These are phyloP conservation scores for Graphium colonna DNA, from an alignment of 2,888 invertebrate species.

Conservation along the genomic window DNA sequence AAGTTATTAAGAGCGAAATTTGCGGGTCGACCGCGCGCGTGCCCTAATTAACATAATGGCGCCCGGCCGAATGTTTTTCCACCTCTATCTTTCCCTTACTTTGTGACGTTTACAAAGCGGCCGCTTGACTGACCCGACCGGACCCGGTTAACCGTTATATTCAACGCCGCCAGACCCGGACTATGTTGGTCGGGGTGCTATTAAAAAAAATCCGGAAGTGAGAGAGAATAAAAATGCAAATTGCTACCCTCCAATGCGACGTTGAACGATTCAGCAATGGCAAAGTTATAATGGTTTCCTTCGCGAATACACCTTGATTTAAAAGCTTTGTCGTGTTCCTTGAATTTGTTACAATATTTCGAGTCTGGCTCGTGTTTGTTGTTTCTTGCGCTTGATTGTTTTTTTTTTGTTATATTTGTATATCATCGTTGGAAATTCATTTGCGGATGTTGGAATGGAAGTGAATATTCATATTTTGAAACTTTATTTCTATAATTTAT, in stretches of 20 bases:
- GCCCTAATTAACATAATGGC: constrained; percentile 55
- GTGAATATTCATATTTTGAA: too few relatives aligned
- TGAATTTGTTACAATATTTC: too few relatives aligned
- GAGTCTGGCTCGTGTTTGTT: neutral
- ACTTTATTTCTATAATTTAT: too few relatives aligned
- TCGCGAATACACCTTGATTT: constrained; percentile 6
- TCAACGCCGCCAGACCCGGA: constrained; percentile 24
- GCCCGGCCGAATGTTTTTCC: constrained; percentile 48
- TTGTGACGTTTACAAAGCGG: constrained; percentile 44
- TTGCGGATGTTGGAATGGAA: too few relatives aligned
- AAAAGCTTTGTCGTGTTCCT: constrained; percentile 15
- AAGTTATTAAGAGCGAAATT: constrained; percentile 27
- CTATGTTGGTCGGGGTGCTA: constrained; percentile 4
- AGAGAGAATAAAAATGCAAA: constrained; percentile 13
- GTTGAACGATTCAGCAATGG: constrained; percentile 13
- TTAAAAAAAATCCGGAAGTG: neutral
- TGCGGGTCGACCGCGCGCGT: constrained; percentile 26
- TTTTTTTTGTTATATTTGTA: neutral
- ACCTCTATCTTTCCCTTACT: constrained; percentile 45
- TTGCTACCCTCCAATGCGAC: constrained; percentile 17
- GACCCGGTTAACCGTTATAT: constrained; percentile 30
- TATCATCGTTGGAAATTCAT: neutral
- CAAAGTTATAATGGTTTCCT: constrained; percentile 20
- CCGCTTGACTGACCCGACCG: constrained; percentile 23
- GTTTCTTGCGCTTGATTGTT: neutral